Base-by-base conservation (phyloP, 2,113 vertebrate species). In the Xyrauchen texanus region DNA sequence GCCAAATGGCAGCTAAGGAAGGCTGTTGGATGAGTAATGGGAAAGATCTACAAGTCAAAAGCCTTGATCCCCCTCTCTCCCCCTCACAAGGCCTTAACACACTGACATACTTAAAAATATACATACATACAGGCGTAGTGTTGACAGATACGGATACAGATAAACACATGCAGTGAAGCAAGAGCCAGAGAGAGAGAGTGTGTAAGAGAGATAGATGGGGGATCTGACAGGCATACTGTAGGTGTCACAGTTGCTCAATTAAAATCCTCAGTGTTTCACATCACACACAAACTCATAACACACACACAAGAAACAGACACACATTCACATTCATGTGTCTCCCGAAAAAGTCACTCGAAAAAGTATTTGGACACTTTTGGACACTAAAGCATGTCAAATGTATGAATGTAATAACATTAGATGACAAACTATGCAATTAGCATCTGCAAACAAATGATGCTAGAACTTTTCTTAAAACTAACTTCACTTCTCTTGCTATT, bases 111-210 rank as follows among this genome's bases (percentile, higher is more conserved):
- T 76, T 77, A 61, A 76, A 78, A 77, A 78, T 71, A 64, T 77
- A 69, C 64, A 58, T 52, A 79, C 57, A 68, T 63, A 64, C 44
- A 78, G 62, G 64, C 69, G 15, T 68, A 82, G 83, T 88, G 89
- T 89, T 89, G 89, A 91, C 89, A 91, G 87, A 87, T 83, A 78
- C 72, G 77, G 87, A 90, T 83, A 88, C 82, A 87, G 87, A 87
- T 87, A 89, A 90, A 91, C 90, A 91, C 69, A 84, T 88, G 63
- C 49, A 55, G 47, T 45, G 53, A 64, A 73, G 6, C 55, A 34
- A 34, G 21, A 34, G 21, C 21, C 21, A 34, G 21, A 34, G 21
- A 34, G 21, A 34, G 21, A 34, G 21, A 34, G 21, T n/a, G 55
- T 49, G n/a, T 11, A 9, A 11, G 51, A 53, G 7, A 65, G 45